These are phyloP conservation scores for Bothrops jararaca DNA, from an alignment of 2,113 vertebrate genomes.

Conservation along the genomic window DNA sequence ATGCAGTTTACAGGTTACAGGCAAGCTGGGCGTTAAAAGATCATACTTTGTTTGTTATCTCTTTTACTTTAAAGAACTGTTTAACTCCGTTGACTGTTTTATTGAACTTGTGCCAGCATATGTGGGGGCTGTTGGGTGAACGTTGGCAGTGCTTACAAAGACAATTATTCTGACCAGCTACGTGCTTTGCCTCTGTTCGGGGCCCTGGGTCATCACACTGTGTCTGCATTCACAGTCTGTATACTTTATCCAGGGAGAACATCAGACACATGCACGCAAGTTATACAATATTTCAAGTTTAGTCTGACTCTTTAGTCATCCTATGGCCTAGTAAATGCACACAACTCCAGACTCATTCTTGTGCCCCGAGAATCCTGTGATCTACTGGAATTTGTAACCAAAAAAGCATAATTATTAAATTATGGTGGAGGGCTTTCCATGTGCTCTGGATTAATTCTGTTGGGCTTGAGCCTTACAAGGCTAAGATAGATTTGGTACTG, in stretches of 20 bases:
- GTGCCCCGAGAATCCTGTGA: neutral
- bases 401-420: neutral
- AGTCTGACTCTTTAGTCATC: neutral
- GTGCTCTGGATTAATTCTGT: neutral
- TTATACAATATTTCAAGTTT: neutral
- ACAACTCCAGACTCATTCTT: neutral
- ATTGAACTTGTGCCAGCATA: too few relatives aligned
- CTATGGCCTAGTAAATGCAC: neutral
- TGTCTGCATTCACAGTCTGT: neutral
- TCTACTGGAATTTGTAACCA: neutral
- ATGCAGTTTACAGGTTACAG: too few relatives aligned
- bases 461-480: neutral
- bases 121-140: too few relatives aligned
- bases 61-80: too few relatives aligned
- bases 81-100: too few relatives aligned
- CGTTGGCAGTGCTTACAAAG: too few relatives aligned
- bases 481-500: neutral
- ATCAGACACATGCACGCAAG: neutral
- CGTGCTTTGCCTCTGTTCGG: too few relatives aligned
- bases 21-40: too few relatives aligned
- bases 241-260: neutral
- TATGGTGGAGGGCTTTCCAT: neutral
- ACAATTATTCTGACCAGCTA: too few relatives aligned
- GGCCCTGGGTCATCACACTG: too few relatives aligned
- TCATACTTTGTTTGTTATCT: too few relatives aligned